Evolutionary conservation across 2,888 invertebrate genomes (phyloP).

Genomic region (Lingula anatina): DNA sequence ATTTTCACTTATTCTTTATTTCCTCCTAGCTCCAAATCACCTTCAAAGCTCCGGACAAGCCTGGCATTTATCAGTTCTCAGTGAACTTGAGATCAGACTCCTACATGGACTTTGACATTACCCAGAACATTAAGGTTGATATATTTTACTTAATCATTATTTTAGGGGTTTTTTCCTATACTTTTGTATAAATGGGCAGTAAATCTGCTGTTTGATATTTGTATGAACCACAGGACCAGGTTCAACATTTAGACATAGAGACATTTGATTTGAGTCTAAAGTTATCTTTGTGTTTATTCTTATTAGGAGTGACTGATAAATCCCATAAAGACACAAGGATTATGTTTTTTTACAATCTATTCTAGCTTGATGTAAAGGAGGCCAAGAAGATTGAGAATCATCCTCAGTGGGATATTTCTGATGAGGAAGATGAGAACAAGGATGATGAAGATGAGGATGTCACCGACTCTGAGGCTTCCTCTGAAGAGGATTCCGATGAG

Average conservation of each 20-base stretch:
- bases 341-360: no score
- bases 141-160: no score
- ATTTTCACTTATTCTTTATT: not conserved
- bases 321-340: no score
- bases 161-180: no score
- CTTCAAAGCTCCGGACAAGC: constrained; percentile 93
- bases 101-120: constrained; percentile 93
- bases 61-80: constrained; percentile 83
- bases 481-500: constrained; percentile 17
- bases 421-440: constrained; percentile 72
- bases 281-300: no score
- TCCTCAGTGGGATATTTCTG: constrained; percentile 95
- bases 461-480: constrained; percentile 53
- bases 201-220: no score
- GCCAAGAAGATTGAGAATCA: constrained; percentile 88
- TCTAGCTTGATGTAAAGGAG: constrained; percentile 87
- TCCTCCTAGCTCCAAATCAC: constrained; percentile 74
- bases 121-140: constrained; percentile 88
- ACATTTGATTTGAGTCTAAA: no score
- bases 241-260: no score
- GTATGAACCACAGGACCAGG: no score
- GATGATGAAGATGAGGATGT: constrained; percentile 52
- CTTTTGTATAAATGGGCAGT: no score
- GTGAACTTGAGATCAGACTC: constrained; percentile 94
- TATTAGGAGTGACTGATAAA: no score